A percentile compares a stretch with the other conserved stretches of the same genome.
Evolutionary conservation across 2,797 vertebrate species (phyloP).

Genomic region (Nothura maculosa): DNA sequence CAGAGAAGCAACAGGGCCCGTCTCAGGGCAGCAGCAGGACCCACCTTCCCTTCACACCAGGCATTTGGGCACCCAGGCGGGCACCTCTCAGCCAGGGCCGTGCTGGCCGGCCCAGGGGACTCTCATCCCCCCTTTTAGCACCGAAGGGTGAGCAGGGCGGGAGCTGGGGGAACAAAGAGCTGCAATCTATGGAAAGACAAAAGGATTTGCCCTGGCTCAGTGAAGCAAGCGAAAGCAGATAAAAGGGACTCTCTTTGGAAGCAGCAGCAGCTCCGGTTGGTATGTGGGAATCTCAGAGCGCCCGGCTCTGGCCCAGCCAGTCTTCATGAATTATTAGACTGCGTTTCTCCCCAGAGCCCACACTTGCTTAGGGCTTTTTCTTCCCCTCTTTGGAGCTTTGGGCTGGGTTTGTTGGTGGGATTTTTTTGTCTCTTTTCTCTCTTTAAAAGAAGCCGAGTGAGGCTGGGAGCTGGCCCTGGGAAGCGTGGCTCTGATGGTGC

Average conservation of each 20-base stretch:
- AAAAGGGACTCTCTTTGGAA: conserved; percentile 93
- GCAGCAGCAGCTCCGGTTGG: conserved; percentile 88
- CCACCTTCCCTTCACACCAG: rapidly evolving
- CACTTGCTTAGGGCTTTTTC: conserved; percentile 70
- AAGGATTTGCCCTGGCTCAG: conserved; percentile 90
- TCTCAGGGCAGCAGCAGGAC: not conserved
- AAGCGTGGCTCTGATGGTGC: not conserved
- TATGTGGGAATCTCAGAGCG: conserved; percentile 90
- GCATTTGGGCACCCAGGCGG: not conserved
- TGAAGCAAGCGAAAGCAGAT: conserved; percentile 94
- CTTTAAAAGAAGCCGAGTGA: not conserved
- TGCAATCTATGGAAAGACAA: conserved; percentile 95
- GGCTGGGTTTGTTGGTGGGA: conserved; percentile 30
- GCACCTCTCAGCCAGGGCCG: not conserved
- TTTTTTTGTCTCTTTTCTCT: conserved; percentile 45
- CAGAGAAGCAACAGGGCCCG: rapidly evolving
- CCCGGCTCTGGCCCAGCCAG: conserved; percentile 82
- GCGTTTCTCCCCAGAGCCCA: conserved; percentile 66
- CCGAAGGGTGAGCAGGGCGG: conserved; percentile 77
- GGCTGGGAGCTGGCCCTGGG: conserved; percentile 12
- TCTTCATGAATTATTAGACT: conserved; percentile 88
- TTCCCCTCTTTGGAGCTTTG: conserved; percentile 50
- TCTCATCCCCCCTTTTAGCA: conserved; percentile 64
- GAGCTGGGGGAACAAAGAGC: conserved; percentile 89
- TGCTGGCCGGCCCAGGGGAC: not conserved